Conservation (phyloP, 2,888 invertebrate species). For the Dryomyza anilis region DNA sequence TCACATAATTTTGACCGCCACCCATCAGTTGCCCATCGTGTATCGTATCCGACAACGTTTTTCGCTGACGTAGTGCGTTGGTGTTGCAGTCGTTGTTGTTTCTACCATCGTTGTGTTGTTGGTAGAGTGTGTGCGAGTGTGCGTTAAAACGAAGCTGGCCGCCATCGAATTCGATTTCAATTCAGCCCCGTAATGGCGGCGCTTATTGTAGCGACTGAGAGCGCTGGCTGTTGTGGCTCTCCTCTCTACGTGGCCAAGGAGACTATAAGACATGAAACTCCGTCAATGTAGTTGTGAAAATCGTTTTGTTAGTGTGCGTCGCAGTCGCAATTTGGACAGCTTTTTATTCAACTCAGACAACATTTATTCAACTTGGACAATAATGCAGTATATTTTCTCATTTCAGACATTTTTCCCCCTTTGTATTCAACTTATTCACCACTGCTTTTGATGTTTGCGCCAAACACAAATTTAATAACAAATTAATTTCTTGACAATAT, state of each 20-base stretch:
- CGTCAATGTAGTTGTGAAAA: too few relatives aligned
- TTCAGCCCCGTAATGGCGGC: constrained; percentile 10
- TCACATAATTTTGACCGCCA: too few relatives aligned
- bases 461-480: too few relatives aligned
- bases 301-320: too few relatives aligned
- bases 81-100: constrained; percentile 7
- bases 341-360: background rate
- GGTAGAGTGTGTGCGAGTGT: background rate
- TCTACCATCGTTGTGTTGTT: constrained; percentile 1
- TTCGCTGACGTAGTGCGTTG: constrained; percentile 7
- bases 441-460: too few relatives aligned
- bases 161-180: constrained; percentile 25
- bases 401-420: too few relatives aligned
- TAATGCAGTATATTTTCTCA: background rate
- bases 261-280: too few relatives aligned
- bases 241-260: background rate
- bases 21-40: background rate
- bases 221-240: background rate
- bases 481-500: background rate
- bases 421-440: too few relatives aligned
- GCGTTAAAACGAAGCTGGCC: constrained; percentile 16
- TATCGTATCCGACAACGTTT: background rate
- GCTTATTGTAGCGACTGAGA: background rate
- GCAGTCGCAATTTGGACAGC: background rate
- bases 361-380: background rate